Base-by-base conservation (phyloP, 2,888 invertebrate species). In the Pristionchus maxplancki region DNA sequence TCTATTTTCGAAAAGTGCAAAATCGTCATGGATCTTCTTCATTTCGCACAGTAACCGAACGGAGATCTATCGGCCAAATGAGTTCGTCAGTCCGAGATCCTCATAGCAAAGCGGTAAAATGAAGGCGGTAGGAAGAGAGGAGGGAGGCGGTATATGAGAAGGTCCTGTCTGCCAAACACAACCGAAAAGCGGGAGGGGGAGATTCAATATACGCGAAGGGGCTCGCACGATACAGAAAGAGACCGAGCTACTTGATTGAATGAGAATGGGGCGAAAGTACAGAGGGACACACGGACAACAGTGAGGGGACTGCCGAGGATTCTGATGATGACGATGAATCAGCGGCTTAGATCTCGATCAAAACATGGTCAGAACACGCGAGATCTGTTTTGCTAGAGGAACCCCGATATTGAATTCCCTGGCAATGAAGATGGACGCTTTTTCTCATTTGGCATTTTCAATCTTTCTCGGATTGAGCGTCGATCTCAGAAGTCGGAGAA, bases 141-240 rank as follows among this genome's bases (percentile, higher is more conserved):
- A 58, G 5, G 71, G n/a, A 71, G 71, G 71, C 34, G 37, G 37
- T 37, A 71, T 71, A 71, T 71, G 71, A 71, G 71, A 37, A 20
- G 71, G 71, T 3, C 20, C 71, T 37, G 71, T 67, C 31, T 20
- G 64, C 71, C 71, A 71, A 71, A 71, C 71, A 71, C 34, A 37
- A 71, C 71, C 13, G 58, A n/a, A 58, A n/a, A 58, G 58, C 58
- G 58, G 58, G 24, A 24, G 37, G 24, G 71, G 71, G 37, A 71
- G 71, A 71, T 71, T 71, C 71, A 71, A 71, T 71, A 71, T 71
- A 71, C 71, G 71, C 34, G 20, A 31, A 15, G 64, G 20, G 17
- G 81, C 62, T n/a, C 15, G 13, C 28, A 11, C 44, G 78, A 81
- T 81, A 81, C 50, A 48, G 81, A 81, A 5, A 81, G 44, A n/a